Percentiles rank a stretch among this genome's conserved stretches.
Conservation (phyloP, 2,888 invertebrate genomes). For the Hemaris fuciformis region DNA sequence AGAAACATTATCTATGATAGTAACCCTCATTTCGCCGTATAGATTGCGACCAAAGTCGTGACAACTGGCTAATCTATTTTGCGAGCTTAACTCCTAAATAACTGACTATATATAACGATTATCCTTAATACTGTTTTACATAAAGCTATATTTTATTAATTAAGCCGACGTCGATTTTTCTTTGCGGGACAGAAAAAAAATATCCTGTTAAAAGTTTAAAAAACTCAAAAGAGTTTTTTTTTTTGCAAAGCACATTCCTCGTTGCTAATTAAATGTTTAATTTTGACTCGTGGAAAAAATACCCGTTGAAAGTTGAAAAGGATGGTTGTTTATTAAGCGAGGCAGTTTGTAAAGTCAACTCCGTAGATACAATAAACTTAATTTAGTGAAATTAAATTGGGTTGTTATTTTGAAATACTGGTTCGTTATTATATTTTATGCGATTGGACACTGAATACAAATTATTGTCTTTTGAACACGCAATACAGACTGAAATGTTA, state of each 20-base stretch:
- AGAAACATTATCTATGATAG: not conserved
- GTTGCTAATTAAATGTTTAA: not conserved
- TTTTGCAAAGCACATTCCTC: not conserved
- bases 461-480: not conserved
- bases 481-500: not conserved
- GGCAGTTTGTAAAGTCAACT: not conserved
- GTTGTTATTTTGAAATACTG: not conserved
- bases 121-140: not conserved
- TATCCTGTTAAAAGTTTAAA: constrained; percentile 7
- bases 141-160: not conserved
- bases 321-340: not conserved
- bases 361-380: not conserved
- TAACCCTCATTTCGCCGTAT: not conserved
- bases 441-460: not conserved
- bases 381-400: not conserved
- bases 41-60: not conserved
- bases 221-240: constrained; percentile 11
- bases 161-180: not conserved
- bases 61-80: not conserved
- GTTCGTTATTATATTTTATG: not conserved
- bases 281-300: not conserved
- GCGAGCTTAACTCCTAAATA: not conserved
- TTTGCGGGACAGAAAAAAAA: not conserved
- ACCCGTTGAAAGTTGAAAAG: not conserved
- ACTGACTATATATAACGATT: not conserved